Percentiles rank a stretch among this genome's conserved stretches.
Conservation (phyloP, 2,113 vertebrate species). For the Cyanoderma ruficeps region DNA sequence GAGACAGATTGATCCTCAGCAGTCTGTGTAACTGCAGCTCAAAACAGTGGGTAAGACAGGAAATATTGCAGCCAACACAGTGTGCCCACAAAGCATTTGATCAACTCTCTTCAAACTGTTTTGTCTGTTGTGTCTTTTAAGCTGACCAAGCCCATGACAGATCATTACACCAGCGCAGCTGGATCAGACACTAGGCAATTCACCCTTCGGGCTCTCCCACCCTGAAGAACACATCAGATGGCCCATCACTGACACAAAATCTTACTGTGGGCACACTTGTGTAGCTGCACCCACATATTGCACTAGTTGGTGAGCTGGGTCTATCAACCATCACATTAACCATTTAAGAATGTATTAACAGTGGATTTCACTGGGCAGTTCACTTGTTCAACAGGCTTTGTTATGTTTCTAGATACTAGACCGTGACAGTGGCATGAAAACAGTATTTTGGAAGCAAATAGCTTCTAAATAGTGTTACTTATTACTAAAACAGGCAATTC, state of each 20-base stretch:
- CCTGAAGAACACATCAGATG: background rate
- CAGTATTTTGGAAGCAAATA: background rate
- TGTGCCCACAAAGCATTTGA: background rate
- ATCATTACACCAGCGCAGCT: background rate
- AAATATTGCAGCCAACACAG: background rate
- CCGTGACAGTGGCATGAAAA: background rate
- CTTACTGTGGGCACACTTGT: background rate
- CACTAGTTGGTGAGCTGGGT: background rate
- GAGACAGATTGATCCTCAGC: background rate
- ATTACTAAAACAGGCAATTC: background rate
- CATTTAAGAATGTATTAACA: background rate
- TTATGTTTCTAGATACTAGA: background rate
- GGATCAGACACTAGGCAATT: background rate
- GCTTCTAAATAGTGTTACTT: background rate
- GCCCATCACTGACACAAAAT: background rate
- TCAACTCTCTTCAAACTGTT: background rate
- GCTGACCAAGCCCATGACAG: background rate
- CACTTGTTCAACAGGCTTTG: background rate
- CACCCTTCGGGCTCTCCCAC: background rate
- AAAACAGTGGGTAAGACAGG: background rate
- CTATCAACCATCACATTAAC: background rate
- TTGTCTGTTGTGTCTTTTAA: background rate
- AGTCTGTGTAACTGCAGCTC: background rate
- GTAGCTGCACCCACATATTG: background rate
- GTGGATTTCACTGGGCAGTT: background rate